phyloP scores from a whole-genome alignment of 53 echinoderm and acorn worm species.

The Paracentrotus lividus region DNA sequence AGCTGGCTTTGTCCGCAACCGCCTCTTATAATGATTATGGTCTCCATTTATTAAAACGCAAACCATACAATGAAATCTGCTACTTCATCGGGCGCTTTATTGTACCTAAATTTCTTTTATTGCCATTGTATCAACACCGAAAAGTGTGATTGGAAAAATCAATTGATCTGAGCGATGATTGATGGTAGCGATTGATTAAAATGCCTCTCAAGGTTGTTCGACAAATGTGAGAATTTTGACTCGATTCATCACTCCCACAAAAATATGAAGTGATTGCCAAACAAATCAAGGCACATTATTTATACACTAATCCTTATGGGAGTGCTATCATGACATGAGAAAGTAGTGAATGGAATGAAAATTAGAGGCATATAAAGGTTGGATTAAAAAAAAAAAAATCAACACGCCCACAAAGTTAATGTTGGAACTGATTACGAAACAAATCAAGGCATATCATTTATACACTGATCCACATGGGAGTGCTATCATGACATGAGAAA shows the following conservation, averaged over 20 bases:
- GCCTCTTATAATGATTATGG: neutral
- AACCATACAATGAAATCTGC: neutral
- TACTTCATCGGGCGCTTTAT: neutral
- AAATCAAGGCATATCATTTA: neutral
- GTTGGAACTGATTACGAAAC: slow-evolving; percentile 5
- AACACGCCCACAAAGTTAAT: neutral
- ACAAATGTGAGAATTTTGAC: neutral
- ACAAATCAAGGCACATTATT: neutral
- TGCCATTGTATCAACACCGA: neutral
- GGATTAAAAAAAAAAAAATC: too few relatives aligned
- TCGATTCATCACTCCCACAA: slow-evolving; percentile 1
- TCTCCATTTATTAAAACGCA: slow-evolving; percentile 38
- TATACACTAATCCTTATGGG: too few relatives aligned
- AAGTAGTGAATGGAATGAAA: too few relatives aligned
- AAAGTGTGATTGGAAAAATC: slow-evolving; percentile 11
- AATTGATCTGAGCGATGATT: slow-evolving; percentile 1
- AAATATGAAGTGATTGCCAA: slow-evolving; percentile 14
- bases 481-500: too few relatives aligned
- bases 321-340: too few relatives aligned
- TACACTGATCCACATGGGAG: too few relatives aligned
- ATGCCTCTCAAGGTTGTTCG: slow-evolving; percentile 1
- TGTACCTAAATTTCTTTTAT: slow-evolving; percentile 16
- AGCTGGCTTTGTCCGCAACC: neutral
- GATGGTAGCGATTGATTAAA: neutral
- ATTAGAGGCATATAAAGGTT: too few relatives aligned